Evolutionary conservation across 2,888 invertebrate genomes (phyloP), one percentile per base, ranked within the genome.

Genomic region (Machimus rusticus): DNA sequence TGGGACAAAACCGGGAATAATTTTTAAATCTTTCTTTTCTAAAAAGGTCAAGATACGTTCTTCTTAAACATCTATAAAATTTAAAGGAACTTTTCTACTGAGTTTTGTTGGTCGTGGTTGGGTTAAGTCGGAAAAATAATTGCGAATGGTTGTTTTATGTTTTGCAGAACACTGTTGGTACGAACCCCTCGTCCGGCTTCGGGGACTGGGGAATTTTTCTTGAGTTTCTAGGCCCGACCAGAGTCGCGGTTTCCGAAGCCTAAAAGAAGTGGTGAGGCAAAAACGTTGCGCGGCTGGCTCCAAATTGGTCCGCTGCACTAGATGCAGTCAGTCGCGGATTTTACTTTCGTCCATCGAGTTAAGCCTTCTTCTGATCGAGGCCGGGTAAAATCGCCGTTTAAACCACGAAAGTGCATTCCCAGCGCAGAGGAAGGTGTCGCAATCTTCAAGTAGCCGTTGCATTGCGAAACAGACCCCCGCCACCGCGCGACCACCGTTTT

Each of bases 281-380:
- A 55, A 34, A 55, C 76, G 39, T 4, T 37, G 37, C 76, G 5
- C 76, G 34, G 34, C 28, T 51, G 51, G 16, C 51, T 55, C 5
- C 81, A 81, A 81, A 51, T 81, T 81, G 16, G 81, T 81, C 51
- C 51, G 81, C 55, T 81, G 86, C 78, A 88, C 88, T 90, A 90
- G 90, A 90, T 91, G 90, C 91, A 92, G 91, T 92, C 92, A 92
- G 92, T 92, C 91, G 92, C 92, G 91, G 91, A 91, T 92, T 92
- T 92, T 92, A 92, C 92, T 92, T 92, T 92, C 92, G 92, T 92
- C 91, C 91, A 90, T 90, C 89, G 91, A 91, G 92, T 88, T 76
- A 86, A 88, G 79, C 31, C 81, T 55, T 46, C n/a, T n/a, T 8
- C 31, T 81, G 51, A 39, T 28, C 81, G 81, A 81, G 55, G 81